phyloP scores from a whole-genome alignment of 2,113 vertebrate species.

The Numenius arquata region DNA sequence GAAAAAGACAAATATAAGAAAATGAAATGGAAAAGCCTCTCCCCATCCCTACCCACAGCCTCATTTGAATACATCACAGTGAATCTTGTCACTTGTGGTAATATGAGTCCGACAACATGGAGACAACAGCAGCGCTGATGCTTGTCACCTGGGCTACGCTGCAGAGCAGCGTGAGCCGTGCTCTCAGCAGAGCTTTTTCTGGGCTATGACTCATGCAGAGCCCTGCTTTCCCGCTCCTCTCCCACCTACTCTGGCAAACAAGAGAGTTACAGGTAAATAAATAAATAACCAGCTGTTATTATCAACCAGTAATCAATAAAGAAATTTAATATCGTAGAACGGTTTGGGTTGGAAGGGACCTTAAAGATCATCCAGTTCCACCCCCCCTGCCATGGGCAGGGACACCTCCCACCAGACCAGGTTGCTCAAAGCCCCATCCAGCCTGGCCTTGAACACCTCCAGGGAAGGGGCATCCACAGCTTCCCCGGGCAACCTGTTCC shows the following conservation, averaged over 20 bases:
- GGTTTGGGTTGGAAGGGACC: no score
- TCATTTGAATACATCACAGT: neutral
- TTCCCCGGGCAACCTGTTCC: no score
- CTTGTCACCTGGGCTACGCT: neutral
- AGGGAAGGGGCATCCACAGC: no score
- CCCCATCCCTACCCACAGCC: neutral
- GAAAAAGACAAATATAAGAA: neutral
- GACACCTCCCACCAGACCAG: no score
- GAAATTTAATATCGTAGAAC: neutral
- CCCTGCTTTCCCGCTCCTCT: neutral
- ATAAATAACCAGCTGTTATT: neutral
- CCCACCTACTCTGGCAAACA: neutral
- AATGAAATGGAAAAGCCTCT: neutral
- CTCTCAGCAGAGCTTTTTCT: slow-evolving; percentile 25
- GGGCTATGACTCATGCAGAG: slow-evolving; percentile 41
- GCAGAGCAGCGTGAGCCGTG: neutral
- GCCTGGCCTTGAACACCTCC: no score
- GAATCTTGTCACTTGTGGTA: neutral
- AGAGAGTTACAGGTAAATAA: neutral
- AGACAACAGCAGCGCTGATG: neutral
- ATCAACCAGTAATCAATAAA: neutral
- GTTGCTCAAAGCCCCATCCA: no score
- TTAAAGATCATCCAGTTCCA: no score
- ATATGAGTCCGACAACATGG: neutral
- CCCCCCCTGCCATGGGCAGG: no score